A percentile compares a stretch with the other conserved stretches of the same genome.
These are phyloP conservation scores for Brienomyrus brachyistius DNA, from an alignment of 2,113 vertebrate species.

Conservation along the genomic window DNA sequence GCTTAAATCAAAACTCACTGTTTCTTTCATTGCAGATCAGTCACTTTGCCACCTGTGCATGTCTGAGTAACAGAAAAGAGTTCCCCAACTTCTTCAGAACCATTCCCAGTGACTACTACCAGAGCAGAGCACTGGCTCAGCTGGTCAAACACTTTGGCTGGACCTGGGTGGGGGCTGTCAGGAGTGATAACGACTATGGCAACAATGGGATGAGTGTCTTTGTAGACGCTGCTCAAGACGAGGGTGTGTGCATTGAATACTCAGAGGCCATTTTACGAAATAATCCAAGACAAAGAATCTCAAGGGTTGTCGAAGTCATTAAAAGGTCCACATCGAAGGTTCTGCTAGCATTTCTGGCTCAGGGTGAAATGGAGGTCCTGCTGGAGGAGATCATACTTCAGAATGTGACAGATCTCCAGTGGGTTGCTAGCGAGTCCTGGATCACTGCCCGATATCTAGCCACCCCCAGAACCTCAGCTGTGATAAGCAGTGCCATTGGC, in stretches of 20 bases:
- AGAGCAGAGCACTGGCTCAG: constrained; percentile 61
- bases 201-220: constrained; percentile 63
- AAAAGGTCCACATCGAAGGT: constrained; percentile 49
- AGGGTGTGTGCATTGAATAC: constrained; percentile 60
- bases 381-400: constrained; percentile 55
- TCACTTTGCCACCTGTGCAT: constrained; percentile 65
- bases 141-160: constrained; percentile 62
- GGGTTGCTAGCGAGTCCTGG: constrained; percentile 67
- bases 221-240: constrained; percentile 48
- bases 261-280: constrained; percentile 57
- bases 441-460: constrained; percentile 54
- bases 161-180: constrained; percentile 64
- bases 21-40: constrained; percentile 49
- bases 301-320: constrained; percentile 50
- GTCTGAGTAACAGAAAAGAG: constrained; percentile 58
- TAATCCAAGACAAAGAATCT: constrained; percentile 43
- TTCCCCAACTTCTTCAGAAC: constrained; percentile 65
- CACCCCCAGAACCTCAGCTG: constrained; percentile 32
- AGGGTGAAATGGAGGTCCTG: constrained; percentile 54
- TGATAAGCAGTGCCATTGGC: constrained; percentile 57
- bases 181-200: constrained; percentile 64
- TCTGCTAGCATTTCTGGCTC: constrained; percentile 59
- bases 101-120: constrained; percentile 65
- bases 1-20: not conserved
- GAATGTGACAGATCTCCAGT: constrained; percentile 59